Evolutionary conservation across 23 tunicate genomes (phyloP), one percentile per base, ranked within the genome.

Genomic region (Aplidium turbinatum): DNA sequence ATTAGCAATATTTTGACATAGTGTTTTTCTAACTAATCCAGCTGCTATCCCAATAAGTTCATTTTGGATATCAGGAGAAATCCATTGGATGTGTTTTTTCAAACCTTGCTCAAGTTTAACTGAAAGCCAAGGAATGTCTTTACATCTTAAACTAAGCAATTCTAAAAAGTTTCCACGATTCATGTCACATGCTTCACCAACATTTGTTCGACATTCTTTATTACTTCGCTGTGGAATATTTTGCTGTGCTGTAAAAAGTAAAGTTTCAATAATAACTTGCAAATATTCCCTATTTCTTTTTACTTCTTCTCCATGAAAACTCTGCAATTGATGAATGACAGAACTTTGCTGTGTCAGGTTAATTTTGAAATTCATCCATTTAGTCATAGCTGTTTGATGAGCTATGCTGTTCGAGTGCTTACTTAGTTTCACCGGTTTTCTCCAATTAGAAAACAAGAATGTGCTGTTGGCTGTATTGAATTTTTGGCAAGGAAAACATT

Each of bases 11-110:
- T 3, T 19, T 9, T 39, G 1, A 13, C 38, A 22, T 6, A 68
- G 28, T 1, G 11, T 16, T 24, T 57, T 13, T 20, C 36, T 13
- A 27, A 70, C 34, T 1, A 1, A 28, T 22, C 3, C 40, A 1
- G 68, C 78, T 58, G 25, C 57, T 3, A 71, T 70, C 16, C 51
- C 36, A 57, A 81, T 33, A 24, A 70, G 6, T 58, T 81, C 86
- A 68, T 81, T 81, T 48, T 81, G 78, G 28, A 71, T 57, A 0
- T 35, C 32, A 4, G 57, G 36, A 28, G 72, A 65, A 6, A 36
- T 2, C 72, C 72, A 65, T 29, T 9, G 35, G 7, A 9, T 36
- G 31, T 26, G 67, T 18, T 4, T 7, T 65, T 36, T 7, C 18
- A 50, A 7, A n/a, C 38, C 50, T 7, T 27, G 9, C 5, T 65